Evolutionary conservation across 2,888 invertebrate species (phyloP).

Genomic region (Isoperla grammatica): DNA sequence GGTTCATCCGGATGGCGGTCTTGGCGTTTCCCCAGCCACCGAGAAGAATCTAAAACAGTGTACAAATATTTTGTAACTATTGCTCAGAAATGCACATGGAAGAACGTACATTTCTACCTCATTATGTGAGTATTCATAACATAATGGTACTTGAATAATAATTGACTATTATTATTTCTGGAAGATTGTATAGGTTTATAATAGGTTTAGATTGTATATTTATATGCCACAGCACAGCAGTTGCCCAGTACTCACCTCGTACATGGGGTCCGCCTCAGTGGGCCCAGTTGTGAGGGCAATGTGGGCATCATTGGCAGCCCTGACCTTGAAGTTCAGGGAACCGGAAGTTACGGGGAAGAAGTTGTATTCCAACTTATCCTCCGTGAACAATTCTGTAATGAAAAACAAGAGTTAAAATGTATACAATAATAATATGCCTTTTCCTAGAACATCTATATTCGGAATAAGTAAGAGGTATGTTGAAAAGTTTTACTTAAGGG

Average conservation of each 20-base stretch:
- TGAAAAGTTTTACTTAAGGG: neutral
- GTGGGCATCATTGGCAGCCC: conserved; percentile 78
- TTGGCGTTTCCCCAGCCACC: conserved; percentile 86
- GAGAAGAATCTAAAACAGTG: conserved; percentile 68
- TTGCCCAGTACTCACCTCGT: conserved; percentile 54
- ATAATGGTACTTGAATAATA: too few relatives aligned
- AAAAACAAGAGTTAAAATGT: too few relatives aligned
- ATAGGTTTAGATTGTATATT: too few relatives aligned
- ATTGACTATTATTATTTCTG: too few relatives aligned
- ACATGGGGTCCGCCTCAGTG: conserved; percentile 67
- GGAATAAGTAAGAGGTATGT: neutral
- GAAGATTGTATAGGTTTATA: too few relatives aligned
- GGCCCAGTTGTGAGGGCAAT: conserved; percentile 69
- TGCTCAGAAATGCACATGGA: neutral
- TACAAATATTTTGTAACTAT: conserved; percentile 26
- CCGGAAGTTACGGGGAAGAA: conserved; percentile 69
- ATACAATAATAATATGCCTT: neutral
- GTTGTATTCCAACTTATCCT: conserved; percentile 74
- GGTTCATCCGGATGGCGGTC: conserved; percentile 75
- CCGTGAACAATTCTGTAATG: conserved; percentile 67
- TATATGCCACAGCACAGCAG: too few relatives aligned
- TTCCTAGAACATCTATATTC: neutral
- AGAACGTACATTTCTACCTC: too few relatives aligned
- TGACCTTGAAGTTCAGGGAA: conserved; percentile 70
- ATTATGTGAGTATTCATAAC: too few relatives aligned